Conservation (phyloP, 2,797 vertebrate species). For the Chrysocyon brachyurus region DNA sequence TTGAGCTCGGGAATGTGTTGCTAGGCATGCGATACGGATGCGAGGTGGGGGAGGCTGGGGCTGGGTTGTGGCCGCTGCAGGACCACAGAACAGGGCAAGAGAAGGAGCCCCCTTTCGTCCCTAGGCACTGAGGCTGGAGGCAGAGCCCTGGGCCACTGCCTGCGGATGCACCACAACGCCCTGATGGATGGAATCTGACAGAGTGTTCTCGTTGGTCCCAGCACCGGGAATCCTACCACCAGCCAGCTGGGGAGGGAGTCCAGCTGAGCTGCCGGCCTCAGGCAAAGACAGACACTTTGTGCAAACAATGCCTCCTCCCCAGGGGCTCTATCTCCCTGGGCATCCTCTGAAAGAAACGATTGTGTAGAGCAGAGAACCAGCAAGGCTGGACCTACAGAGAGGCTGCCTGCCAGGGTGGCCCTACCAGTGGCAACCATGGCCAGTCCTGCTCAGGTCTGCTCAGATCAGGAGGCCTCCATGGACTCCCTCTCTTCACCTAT, state of each 20-base stretch:
- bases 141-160: slow-evolving; percentile 52
- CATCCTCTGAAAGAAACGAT: slow-evolving; percentile 39
- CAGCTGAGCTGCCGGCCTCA: slow-evolving; percentile 51
- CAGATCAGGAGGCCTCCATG: no score
- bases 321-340: slow-evolving; percentile 10
- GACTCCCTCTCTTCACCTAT: background rate
- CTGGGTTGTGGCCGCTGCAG: background rate
- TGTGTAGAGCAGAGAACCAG: background rate
- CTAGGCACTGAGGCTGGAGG: slow-evolving; percentile 45
- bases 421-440: background rate
- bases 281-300: slow-evolving; percentile 60
- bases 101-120: background rate
- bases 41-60: background rate
- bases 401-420: background rate
- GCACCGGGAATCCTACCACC: background rate
- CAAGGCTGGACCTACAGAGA: background rate
- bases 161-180: background rate
- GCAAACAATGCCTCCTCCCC: slow-evolving; percentile 53
- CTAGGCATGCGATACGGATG: background rate
- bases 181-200: slow-evolving; percentile 72
- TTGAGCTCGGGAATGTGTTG: background rate
- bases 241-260: background rate
- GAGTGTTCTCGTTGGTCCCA: background rate
- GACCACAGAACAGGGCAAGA: background rate
- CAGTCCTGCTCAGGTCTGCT: background rate